phyloP scores from a whole-genome alignment of 2,888 invertebrate genomes.

The Acleris emargana region DNA sequence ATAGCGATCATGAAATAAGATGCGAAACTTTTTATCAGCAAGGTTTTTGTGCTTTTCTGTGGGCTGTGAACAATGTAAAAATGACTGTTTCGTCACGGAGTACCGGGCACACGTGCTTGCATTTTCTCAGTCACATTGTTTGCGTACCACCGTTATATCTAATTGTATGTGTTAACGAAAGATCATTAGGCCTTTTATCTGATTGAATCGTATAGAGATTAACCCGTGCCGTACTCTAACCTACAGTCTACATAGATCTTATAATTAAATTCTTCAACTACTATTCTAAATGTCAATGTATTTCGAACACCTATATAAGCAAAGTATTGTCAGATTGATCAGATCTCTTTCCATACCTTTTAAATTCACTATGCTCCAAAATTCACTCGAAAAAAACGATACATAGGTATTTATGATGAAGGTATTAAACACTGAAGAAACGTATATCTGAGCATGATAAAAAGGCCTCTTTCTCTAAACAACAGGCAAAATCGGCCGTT shows the following conservation, averaged over 20 bases:
- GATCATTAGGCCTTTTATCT: background rate
- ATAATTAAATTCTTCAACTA: too few relatives aligned
- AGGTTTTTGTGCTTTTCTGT: slow-evolving; percentile 49
- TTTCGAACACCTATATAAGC: too few relatives aligned
- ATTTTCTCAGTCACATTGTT: background rate
- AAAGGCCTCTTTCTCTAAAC: slow-evolving; percentile 15
- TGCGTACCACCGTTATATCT: background rate
- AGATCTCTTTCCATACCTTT: too few relatives aligned
- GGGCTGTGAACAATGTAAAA: slow-evolving; percentile 52
- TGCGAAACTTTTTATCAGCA: slow-evolving; percentile 64
- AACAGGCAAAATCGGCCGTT: slow-evolving; percentile 43
- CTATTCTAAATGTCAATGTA: too few relatives aligned
- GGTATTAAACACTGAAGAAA: background rate
- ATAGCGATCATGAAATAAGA: slow-evolving; percentile 64
- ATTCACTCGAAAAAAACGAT: too few relatives aligned
- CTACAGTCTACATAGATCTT: too few relatives aligned
- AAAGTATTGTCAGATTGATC: too few relatives aligned
- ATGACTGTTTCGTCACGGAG: slow-evolving; percentile 26
- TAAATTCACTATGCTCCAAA: too few relatives aligned
- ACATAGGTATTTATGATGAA: background rate
- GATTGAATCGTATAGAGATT: slow-evolving; percentile 6
- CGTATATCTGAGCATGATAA: background rate
- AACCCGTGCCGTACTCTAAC: background rate
- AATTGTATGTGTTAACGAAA: background rate
- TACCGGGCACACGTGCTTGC: slow-evolving; percentile 17